A percentile compares a stretch with the other conserved stretches of the same genome.
Evolutionary conservation across 2,113 vertebrate species (phyloP).

Genomic region (Clarias macrocephalus): DNA sequence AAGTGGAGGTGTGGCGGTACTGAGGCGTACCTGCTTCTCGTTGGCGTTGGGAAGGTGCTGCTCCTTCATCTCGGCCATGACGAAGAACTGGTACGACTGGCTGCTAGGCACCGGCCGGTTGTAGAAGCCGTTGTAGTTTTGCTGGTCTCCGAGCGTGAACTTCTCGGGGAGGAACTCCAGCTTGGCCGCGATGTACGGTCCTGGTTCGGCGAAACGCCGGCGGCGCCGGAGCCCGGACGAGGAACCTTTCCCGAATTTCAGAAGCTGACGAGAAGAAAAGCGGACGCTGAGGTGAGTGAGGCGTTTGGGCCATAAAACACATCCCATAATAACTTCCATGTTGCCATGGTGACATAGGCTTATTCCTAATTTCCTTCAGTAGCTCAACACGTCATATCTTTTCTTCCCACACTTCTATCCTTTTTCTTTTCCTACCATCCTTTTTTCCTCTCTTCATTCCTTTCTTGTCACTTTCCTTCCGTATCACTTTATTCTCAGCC

Average conservation of each 20-base stretch:
- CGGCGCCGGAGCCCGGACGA: conserved; percentile 69
- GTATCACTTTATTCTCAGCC: neutral
- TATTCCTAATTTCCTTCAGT: neutral
- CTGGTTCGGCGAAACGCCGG: conserved; percentile 75
- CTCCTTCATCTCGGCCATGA: conserved; percentile 86
- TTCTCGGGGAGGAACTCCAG: conserved; percentile 82
- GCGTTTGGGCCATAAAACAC: no score
- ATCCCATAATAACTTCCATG: neutral
- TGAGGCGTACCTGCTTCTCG: conserved; percentile 47
- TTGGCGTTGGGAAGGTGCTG: conserved; percentile 76
- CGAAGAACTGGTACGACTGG: conserved; percentile 87
- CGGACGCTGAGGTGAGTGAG: neutral
- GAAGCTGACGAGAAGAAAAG: conserved; percentile 70
- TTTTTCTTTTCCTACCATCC: neutral
- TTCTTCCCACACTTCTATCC: neutral
- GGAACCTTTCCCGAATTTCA: conserved; percentile 76
- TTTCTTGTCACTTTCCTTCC: neutral
- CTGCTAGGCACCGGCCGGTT: conserved; percentile 84
- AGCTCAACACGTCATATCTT: neutral
- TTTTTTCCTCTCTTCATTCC: neutral
- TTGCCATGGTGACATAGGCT: neutral
- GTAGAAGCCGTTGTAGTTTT: conserved; percentile 86
- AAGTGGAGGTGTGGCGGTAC: neutral
- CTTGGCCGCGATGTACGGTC: conserved; percentile 88
- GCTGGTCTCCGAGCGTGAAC: conserved; percentile 90